Percentiles rank a stretch among this genome's conserved stretches.
These are phyloP conservation scores for Agrypnia vestita DNA, from an alignment of 1,140 invertebrate species.

Conservation along the genomic window DNA sequence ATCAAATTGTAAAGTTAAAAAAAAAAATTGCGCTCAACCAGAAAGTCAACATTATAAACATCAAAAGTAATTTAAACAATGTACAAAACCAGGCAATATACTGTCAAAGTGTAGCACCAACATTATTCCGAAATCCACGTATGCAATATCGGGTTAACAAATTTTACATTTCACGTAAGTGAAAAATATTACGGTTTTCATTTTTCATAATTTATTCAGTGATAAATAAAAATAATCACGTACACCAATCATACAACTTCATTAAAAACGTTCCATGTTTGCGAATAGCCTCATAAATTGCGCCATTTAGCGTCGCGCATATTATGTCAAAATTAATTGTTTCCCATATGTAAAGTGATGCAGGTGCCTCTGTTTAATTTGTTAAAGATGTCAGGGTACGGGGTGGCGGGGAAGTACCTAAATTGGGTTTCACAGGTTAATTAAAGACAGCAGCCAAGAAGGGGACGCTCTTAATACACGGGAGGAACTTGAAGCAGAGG, in stretches of 20 bases:
- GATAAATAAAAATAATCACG: neutral
- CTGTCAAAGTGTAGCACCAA: no score
- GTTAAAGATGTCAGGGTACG: neutral
- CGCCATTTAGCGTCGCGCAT: constrained; percentile 11
- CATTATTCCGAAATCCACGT: no score
- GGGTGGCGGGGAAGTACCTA: neutral
- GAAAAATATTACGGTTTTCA: no score
- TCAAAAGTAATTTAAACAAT: no score
- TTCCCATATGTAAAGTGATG: constrained; percentile 33
- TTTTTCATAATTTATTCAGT: no score
- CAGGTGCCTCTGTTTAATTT: constrained; percentile 26
- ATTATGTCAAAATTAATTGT: constrained; percentile 38
- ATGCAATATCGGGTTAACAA: no score
- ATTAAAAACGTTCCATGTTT: constrained; percentile 26
- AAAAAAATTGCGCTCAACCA: no score
- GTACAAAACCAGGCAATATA: no score
- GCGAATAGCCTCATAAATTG: constrained; percentile 17
- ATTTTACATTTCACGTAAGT: no score
- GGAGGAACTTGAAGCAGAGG: neutral
- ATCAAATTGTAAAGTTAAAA: no score
- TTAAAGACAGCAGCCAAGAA: constrained; percentile 17
- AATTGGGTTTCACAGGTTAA: constrained; percentile 39
- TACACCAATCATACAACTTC: neutral
- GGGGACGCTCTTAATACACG: constrained; percentile 18
- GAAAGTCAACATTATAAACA: no score